A percentile compares a stretch with the other conserved stretches of the same genome.
These are phyloP conservation scores for Zophobas atratus DNA, from an alignment of 1,140 invertebrate genomes.

Conservation along the genomic window DNA sequence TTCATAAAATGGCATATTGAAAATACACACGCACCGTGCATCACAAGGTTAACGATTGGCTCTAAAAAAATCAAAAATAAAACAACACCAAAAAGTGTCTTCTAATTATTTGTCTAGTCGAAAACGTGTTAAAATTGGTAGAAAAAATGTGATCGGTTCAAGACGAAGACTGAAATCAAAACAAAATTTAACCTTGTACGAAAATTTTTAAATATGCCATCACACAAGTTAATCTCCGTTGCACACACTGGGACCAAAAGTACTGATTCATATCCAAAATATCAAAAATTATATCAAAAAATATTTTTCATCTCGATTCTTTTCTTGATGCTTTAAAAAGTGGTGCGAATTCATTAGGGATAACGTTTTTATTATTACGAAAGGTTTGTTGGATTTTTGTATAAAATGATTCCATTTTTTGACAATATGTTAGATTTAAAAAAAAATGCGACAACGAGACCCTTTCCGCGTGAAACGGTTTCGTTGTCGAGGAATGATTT, in stretches of 20 bases:
- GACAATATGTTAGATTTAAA: constrained; percentile 65
- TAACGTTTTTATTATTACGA: constrained; percentile 46
- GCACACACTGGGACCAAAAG: constrained; percentile 64
- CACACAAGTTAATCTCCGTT: constrained; percentile 48
- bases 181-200: constrained; percentile 20
- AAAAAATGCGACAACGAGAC: neutral
- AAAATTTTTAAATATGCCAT: constrained; percentile 64
- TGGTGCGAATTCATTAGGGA: constrained; percentile 47
- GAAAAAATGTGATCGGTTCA: constrained; percentile 61
- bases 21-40: constrained; percentile 41
- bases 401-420: constrained; percentile 64
- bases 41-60: constrained; percentile 36
- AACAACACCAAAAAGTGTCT: constrained; percentile 65
- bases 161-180: constrained; percentile 61
- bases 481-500: constrained; percentile 5
- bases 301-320: constrained; percentile 16
- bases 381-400: constrained; percentile 47
- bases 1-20: constrained; percentile 59
- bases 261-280: constrained; percentile 64
- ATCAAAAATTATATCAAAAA: constrained; percentile 62
- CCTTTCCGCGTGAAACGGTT: constrained; percentile 15
- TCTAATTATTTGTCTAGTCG: constrained; percentile 55
- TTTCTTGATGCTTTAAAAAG: constrained; percentile 24
- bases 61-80: constrained; percentile 36
- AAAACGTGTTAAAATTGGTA: constrained; percentile 52